A percentile compares a stretch with the other conserved stretches of the same genome.
These are phyloP conservation scores for Tribolium madens DNA, from an alignment of 1,140 invertebrate genomes.

Conservation along the genomic window DNA sequence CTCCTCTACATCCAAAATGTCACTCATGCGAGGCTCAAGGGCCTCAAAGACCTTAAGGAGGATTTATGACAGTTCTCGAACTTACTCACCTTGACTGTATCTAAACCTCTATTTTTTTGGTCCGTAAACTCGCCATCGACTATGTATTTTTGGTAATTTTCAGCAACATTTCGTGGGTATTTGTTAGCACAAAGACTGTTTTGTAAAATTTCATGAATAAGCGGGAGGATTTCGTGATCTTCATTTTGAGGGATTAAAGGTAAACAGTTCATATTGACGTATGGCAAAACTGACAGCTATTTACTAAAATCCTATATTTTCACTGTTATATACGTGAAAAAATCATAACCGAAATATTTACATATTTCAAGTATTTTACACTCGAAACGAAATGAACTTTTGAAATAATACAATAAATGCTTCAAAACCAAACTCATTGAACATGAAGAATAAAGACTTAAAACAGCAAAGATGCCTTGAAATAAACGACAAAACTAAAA, in stretches of 20 bases:
- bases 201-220: conserved; percentile 48
- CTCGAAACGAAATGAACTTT: conserved; percentile 1
- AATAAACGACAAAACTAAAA: conserved; percentile 15
- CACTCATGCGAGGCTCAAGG: not conserved
- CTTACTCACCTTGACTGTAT: conserved; percentile 23
- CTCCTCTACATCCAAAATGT: conserved; percentile 39
- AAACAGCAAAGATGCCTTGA: conserved; percentile 17
- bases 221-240: conserved; percentile 38
- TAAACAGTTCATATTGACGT: conserved; percentile 42
- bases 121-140: conserved; percentile 32
- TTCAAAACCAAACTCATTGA: not conserved
- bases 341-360: conserved; percentile 21
- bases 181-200: conserved; percentile 3
- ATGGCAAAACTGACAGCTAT: conserved; percentile 9
- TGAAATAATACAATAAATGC: not conserved
- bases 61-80: not conserved
- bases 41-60: not conserved
- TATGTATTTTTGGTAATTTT: conserved; percentile 43
- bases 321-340: conserved; percentile 28
- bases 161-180: conserved; percentile 26
- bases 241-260: conserved; percentile 43
- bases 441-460: not conserved
- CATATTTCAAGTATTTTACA: conserved; percentile 20
- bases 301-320: conserved; percentile 28
- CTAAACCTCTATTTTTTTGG: conserved; percentile 5